Percentiles rank a stretch among this genome's conserved stretches.
phyloP scores from a whole-genome alignment of 2,888 invertebrate species.

The Drosophila pseudotakahashii region DNA sequence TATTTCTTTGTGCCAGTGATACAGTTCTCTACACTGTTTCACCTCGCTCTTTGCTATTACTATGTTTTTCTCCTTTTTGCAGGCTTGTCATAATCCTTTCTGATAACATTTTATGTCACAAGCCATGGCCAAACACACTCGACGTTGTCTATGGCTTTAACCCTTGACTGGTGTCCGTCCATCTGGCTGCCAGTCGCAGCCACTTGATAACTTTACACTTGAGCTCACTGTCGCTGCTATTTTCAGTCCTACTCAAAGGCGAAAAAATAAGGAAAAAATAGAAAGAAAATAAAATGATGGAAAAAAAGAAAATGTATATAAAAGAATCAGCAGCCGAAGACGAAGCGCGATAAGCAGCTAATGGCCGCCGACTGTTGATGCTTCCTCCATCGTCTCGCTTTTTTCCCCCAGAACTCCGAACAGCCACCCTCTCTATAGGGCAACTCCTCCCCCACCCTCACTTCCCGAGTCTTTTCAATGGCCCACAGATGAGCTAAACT shows the following conservation, averaged over 20 bases:
- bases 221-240: constrained; percentile 52
- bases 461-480: constrained; percentile 38
- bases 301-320: constrained; percentile 10
- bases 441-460: constrained; percentile 10
- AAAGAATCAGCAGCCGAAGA: constrained; percentile 33
- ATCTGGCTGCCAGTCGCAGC: constrained; percentile 54
- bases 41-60: not conserved
- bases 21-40: constrained; percentile 44
- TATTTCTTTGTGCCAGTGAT: constrained; percentile 66
- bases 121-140: constrained; percentile 76
- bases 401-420: constrained; percentile 24
- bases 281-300: not conserved
- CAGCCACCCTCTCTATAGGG: constrained; percentile 5
- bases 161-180: constrained; percentile 62
- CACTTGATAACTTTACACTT: constrained; percentile 77
- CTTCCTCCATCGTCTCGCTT: constrained; percentile 30
- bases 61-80: constrained; percentile 22
- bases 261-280: constrained; percentile 2
- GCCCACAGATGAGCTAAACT: constrained; percentile 27
- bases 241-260: constrained; percentile 54
- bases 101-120: constrained; percentile 79
- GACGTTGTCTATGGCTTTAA: constrained; percentile 74
- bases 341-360: constrained; percentile 73
- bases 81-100: constrained; percentile 76
- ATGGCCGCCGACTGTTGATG: constrained; percentile 61